These are phyloP conservation scores for Diplosoma virens DNA, from an alignment of 23 tunicate species.

Conservation along the genomic window DNA sequence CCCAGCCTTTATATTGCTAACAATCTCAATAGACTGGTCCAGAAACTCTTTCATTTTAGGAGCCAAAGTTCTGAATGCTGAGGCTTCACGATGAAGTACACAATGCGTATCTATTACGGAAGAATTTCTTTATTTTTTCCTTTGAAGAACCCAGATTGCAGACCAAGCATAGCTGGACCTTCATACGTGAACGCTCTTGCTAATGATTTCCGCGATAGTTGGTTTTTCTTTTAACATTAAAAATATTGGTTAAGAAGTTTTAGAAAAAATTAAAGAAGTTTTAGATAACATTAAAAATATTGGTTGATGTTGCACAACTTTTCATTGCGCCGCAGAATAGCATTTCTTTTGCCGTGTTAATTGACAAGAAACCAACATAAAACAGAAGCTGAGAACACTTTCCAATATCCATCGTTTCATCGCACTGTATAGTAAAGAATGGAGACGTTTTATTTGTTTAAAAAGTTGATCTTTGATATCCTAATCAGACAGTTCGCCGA, in stretches of 20 bases:
- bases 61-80: neutral
- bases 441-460: neutral
- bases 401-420: neutral
- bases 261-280: too few species aligned
- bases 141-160: neutral
- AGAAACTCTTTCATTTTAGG: neutral
- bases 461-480: constrained; percentile 17
- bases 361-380: neutral
- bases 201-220: neutral
- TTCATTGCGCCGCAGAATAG: too few species aligned
- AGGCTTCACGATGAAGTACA: neutral
- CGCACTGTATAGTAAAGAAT: neutral
- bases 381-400: neutral
- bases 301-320: too few species aligned
- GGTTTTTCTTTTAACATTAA: neutral
- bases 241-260: too few species aligned
- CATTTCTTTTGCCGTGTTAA: too few species aligned
- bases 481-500: constrained; percentile 16
- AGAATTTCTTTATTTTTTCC: neutral
- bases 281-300: too few species aligned
- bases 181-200: neutral
- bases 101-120: neutral
- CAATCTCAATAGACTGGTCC: neutral
- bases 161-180: neutral
- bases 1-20: neutral